Conservation (phyloP, 2,113 vertebrate genomes). For the Rhegmatorhina hoffmannsi region DNA sequence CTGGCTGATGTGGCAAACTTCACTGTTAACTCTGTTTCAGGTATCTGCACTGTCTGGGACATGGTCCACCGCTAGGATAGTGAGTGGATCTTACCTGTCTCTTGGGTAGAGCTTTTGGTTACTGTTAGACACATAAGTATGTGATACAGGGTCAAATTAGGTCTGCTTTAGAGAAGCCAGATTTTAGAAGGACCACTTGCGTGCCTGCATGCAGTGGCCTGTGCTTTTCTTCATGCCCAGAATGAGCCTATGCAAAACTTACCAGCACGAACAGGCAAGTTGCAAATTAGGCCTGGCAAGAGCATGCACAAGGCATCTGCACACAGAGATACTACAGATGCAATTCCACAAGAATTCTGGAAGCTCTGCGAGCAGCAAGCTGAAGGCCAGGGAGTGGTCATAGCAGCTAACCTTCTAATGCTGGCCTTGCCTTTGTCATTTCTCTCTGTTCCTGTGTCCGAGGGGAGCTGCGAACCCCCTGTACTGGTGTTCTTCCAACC, state of each 20-base stretch:
- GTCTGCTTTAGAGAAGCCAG: neutral
- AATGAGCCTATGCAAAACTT: neutral
- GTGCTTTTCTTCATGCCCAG: slow-evolving; percentile 1
- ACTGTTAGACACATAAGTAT: neutral
- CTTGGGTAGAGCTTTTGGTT: neutral
- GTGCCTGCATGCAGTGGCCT: neutral
- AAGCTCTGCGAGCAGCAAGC: neutral
- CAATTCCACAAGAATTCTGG: neutral
- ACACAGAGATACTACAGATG: neutral
- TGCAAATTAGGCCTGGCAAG: slow-evolving; percentile 16
- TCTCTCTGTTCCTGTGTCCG: neutral
- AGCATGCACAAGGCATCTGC: neutral
- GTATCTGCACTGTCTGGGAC: neutral
- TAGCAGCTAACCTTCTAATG: neutral
- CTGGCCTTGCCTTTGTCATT: neutral
- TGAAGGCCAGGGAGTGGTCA: neutral
- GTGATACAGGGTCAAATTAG: neutral
- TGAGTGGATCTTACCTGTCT: neutral
- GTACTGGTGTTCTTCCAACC: neutral
- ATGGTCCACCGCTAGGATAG: neutral
- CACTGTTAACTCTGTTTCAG: neutral
- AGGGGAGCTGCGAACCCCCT: neutral
- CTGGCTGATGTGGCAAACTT: neutral
- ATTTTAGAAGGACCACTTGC: neutral
- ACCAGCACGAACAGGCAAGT: neutral